Base-by-base conservation (phyloP, 1,140 invertebrate species). In the Drosophila kepulauana region DNA sequence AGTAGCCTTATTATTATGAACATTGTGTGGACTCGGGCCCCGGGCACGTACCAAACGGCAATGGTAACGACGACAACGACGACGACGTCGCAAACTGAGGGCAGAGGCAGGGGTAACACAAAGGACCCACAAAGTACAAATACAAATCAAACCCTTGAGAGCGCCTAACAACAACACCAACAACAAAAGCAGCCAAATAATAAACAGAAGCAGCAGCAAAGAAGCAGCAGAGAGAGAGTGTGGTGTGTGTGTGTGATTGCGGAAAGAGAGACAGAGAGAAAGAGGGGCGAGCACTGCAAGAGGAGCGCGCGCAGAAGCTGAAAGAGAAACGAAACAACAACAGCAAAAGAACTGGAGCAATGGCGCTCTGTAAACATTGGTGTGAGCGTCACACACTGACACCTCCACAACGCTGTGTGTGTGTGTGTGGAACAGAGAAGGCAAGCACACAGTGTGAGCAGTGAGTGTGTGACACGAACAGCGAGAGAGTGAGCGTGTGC, bases 1-100 rank as follows among this genome's bases (percentile, higher is more conserved):
- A 89, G 85, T 85, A 89, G 85, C 85, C 85, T 89, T 89, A 89
- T 89, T 89, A 89, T 89, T 89, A 89, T 89, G 85, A 89, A 89
- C 85, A 89, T 80, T 80, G 75, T 80, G 75, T 35, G 72, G 66
- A 64, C 72, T 59, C 57, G 11, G 43, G 59, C 11, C 16, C 30
- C 49, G 59, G 68, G 84, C 84, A 88, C 85, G 84, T 89, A 88
- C 66, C 84, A 87, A 89, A 75, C 72, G 67, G 72, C 52, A 62
- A 59, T 48, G 65, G 54, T 41, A 61, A 56, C 49, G 59, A 15
- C 15, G 30, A 15, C 20, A 16, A 43, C 30, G 15, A 33, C 35
- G 10, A 10, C 7, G 33, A 41, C 30, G 16, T 4, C 5, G 57
- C 13, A n/a, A 66, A 7, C 1, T n/a, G 54, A 11, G 8, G n/a